Evolutionary conservation across 2,888 invertebrate species (phyloP).

Genomic region (Amblyjoppa fuscipennis): DNA sequence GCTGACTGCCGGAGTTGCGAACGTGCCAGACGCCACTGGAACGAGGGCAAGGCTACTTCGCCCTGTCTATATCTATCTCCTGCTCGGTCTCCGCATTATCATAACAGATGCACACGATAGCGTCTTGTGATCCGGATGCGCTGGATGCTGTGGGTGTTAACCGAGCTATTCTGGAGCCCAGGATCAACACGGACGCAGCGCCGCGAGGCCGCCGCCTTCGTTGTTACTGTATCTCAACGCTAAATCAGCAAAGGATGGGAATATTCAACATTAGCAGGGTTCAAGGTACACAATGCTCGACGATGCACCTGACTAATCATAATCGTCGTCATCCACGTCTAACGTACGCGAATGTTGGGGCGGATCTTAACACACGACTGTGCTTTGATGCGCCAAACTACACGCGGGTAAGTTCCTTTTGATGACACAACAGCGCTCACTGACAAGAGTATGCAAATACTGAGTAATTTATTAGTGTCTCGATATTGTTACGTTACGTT

Average conservation of each 20-base stretch:
- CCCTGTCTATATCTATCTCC: constrained; percentile 32
- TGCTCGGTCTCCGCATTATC: constrained; percentile 74
- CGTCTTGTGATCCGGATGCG: constrained; percentile 59
- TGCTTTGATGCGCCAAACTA: not conserved
- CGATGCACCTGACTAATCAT: not conserved
- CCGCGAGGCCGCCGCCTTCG: not conserved
- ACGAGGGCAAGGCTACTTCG: constrained; percentile 42
- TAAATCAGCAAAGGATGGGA: not conserved
- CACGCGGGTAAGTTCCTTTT: not conserved
- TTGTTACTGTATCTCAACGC: not conserved
- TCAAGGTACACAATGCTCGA: not conserved
- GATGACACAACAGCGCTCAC: not conserved
- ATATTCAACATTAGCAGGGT: constrained; percentile 5
- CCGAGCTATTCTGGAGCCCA: constrained; percentile 14
- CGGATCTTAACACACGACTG: not conserved
- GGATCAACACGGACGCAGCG: not conserved
- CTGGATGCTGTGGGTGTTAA: constrained; percentile 15
- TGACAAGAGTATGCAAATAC: not conserved
- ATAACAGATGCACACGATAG: constrained; percentile 78
- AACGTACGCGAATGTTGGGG: not conserved
- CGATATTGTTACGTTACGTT: not conserved
- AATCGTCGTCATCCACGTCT: not conserved
- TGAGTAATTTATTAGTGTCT: not conserved
- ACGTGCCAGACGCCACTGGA: constrained; percentile 65
- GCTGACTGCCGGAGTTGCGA: constrained; percentile 33